A percentile compares a stretch with the other conserved stretches of the same genome.
Evolutionary conservation across 2,797 vertebrate genomes (phyloP).

Genomic region (Monodelphis domestica): DNA sequence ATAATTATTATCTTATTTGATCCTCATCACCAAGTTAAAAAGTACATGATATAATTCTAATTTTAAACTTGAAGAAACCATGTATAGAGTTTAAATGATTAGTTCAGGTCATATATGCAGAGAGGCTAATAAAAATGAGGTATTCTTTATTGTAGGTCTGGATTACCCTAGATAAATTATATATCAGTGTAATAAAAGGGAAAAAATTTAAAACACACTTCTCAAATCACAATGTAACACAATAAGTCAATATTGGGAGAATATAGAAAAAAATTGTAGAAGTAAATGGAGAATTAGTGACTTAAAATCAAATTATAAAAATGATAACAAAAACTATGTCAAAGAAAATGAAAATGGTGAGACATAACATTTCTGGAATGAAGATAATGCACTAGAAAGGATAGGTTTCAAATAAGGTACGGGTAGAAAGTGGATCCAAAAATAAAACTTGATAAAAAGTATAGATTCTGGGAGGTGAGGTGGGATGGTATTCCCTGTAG

Average conservation of each 20-base stretch:
- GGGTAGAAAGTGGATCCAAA: not conserved
- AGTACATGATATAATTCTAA: not conserved
- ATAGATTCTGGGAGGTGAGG: not conserved
- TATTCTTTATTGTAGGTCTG: not conserved
- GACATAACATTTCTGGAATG: not conserved
- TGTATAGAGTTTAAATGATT: not conserved
- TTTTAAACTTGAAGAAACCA: not conserved
- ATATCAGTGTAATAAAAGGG: not conserved
- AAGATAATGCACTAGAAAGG: not conserved
- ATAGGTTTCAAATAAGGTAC: not conserved
- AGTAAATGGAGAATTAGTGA: not conserved
- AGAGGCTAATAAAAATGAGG: not conserved
- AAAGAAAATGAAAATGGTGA: not conserved
- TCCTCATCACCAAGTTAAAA: too few species aligned
- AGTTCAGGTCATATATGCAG: not conserved
- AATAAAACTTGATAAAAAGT: not conserved
- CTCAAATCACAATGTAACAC: not conserved
- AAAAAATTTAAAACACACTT: not conserved
- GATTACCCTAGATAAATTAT: not conserved
- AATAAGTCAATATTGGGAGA: not conserved
- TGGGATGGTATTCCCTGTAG: not conserved
- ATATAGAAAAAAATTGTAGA: not conserved
- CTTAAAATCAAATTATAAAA: not conserved
- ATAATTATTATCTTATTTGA: not conserved
- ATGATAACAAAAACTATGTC: not conserved